Percentiles rank a stretch among this genome's conserved stretches.
These are phyloP conservation scores for Brachypterus glaber DNA, from an alignment of 2,888 invertebrate genomes.

Conservation along the genomic window DNA sequence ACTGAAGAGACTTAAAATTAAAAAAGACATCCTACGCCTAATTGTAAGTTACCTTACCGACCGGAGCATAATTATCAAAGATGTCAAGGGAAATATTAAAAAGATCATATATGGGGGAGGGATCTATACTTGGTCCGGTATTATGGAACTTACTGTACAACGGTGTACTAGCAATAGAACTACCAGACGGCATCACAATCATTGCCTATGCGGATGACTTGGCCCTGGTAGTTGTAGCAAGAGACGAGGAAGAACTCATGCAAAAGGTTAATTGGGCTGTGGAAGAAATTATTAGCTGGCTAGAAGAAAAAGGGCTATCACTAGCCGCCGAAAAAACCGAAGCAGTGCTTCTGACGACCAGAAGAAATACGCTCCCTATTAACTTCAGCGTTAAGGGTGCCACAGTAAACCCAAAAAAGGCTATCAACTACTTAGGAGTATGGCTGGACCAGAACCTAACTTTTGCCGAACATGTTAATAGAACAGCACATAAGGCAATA, in stretches of 20 bases:
- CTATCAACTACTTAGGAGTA: slow-evolving; percentile 12
- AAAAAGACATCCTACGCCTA: slow-evolving; percentile 3
- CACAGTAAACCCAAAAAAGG: slow-evolving; percentile 2
- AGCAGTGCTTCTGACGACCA: slow-evolving; percentile 5
- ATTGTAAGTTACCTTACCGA: slow-evolving; percentile 9
- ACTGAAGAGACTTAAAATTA: slow-evolving; percentile 6
- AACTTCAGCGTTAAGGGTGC: too few relatives aligned
- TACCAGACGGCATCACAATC: neutral
- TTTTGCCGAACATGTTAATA: slow-evolving; percentile 7
- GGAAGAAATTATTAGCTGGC: slow-evolving; percentile 4
- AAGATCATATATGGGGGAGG: slow-evolving; percentile 7
- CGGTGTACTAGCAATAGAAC: slow-evolving; percentile 5
- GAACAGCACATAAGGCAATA: slow-evolving; percentile 1
- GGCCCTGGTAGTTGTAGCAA: slow-evolving; percentile 7
- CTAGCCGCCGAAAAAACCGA: slow-evolving; percentile 13
- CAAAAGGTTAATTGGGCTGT: slow-evolving; percentile 3
- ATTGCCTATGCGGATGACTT: slow-evolving; percentile 17
- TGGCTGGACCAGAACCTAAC: slow-evolving; percentile 5
- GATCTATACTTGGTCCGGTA: slow-evolving; percentile 13
- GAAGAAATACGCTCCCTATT: too few relatives aligned
- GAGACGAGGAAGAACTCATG: slow-evolving; percentile 4
- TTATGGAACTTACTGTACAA: slow-evolving; percentile 15
- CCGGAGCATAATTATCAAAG: slow-evolving; percentile 4
- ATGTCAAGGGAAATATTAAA: neutral
- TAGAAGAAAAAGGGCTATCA: slow-evolving; percentile 6